Evolutionary conservation across 2,888 invertebrate species (phyloP).

Genomic region (Eupithecia inturbata): DNA sequence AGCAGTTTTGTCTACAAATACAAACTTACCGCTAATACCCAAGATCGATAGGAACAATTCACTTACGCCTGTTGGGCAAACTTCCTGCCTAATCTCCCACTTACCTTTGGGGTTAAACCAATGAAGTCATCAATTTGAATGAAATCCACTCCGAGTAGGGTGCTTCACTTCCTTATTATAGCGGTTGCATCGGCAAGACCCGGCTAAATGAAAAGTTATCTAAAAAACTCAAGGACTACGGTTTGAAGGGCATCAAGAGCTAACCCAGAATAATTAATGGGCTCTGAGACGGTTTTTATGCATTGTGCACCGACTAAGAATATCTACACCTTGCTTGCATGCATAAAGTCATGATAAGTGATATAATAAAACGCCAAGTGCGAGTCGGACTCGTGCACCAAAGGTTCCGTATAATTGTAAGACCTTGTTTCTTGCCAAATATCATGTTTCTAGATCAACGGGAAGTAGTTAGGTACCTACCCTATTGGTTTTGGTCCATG

Average conservation of each 20-base stretch:
- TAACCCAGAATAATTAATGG: neutral
- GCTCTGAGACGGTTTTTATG: neutral
- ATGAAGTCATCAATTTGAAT: constrained; percentile 78
- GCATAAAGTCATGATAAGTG: too few relatives aligned
- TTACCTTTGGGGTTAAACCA: constrained; percentile 72
- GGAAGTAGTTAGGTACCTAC: too few relatives aligned
- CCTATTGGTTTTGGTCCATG: too few relatives aligned
- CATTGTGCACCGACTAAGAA: neutral
- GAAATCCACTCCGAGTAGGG: constrained; percentile 60
- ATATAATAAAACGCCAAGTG: too few relatives aligned
- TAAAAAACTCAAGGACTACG: neutral
- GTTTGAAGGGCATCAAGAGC: neutral
- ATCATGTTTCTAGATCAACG: too few relatives aligned
- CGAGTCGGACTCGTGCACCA: too few relatives aligned
- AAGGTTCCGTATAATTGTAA: too few relatives aligned
- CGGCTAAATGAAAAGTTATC: constrained; percentile 6
- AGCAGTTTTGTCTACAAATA: constrained; percentile 5
- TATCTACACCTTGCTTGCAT: too few relatives aligned
- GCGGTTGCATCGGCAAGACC: neutral
- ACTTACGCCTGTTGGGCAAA: constrained; percentile 67
- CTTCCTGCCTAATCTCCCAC: constrained; percentile 68
- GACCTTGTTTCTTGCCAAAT: too few relatives aligned
- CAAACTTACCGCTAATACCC: constrained; percentile 41
- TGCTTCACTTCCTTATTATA: constrained; percentile 32
- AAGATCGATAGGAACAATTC: constrained; percentile 64